Base-by-base conservation (phyloP, 2,888 invertebrate genomes). In the Digitonthophagus gazella region DNA sequence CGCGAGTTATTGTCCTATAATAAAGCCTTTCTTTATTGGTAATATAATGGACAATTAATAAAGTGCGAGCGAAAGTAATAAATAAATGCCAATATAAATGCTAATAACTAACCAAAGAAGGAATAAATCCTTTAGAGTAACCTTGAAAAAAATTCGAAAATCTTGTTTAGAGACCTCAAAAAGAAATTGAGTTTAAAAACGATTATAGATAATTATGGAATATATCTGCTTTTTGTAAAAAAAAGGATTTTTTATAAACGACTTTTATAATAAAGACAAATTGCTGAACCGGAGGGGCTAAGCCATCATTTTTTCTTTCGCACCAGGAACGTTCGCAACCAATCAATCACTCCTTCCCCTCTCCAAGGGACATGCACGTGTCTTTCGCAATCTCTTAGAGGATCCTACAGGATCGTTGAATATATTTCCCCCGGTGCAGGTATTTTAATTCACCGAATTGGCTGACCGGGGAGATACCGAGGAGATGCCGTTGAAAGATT, bases 361-460 rank as follows among this genome's bases (percentile, higher is more conserved):
- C 61, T 19, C 61, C 61, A n/a, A 61, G 61, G 61, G 61, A 61
- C 61, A 61, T 61, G 68, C 68, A 65, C 68, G 68, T 69, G 66
- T 69, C 66, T 65, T 55, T 54, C 65, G 68, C 58, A 69, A 69
- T 69, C 68, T 65, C 68, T 69, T 69, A 66, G 61, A 18, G 3
- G 61, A 61, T 61, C 61, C 20, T 61, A 20, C 61, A 61, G 61
- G 8, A 44, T 44, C 28, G 28, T 44, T 44, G 28, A 44, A 44
- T 44, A 11, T 44, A 44, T 44, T 44, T 44, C 28, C 28, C 28
- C 11, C 28, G 28, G 28, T 44, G 28, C 28, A 44, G 28, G 28
- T 44, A 44, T 44, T 44, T 44, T 44, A 44, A 44, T 44, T 44
- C 28, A 44, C 28, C 28, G 28, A 44, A 44, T 44, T 44, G 28